Evolutionary conservation across 2,797 vertebrate species (phyloP).

Genomic region (Argentina silus): DNA sequence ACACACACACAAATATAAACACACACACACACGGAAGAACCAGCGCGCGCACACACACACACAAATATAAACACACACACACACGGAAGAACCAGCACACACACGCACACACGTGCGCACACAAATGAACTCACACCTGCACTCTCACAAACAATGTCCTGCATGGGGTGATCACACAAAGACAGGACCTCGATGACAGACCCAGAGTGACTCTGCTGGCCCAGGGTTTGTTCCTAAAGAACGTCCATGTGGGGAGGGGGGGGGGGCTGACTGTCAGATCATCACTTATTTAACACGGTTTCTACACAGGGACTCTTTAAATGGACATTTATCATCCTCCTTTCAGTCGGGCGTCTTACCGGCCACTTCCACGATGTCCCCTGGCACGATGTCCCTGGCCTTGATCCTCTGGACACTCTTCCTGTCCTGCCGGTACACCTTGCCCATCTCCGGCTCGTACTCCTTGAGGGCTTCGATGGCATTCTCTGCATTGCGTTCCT

Average conservation of each 20-base stretch:
- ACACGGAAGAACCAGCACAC: neutral
- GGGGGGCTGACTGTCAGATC: too few relatives aligned
- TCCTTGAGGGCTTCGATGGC: slow-evolving; percentile 89
- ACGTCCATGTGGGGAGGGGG: too few relatives aligned
- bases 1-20: neutral
- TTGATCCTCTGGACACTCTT: slow-evolving; percentile 98
- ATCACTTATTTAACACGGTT: neutral
- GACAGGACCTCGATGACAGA: neutral
- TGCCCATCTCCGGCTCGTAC: slow-evolving; percentile 99
- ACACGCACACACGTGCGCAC: too few relatives aligned
- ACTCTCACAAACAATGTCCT: neutral
- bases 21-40: neutral
- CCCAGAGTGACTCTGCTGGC: too few relatives aligned
- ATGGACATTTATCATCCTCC: neutral
- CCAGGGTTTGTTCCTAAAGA: too few relatives aligned
- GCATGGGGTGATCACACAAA: slow-evolving; percentile 5
- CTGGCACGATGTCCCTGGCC: slow-evolving; percentile 95
- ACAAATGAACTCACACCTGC: neutral
- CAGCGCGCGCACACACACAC: neutral
- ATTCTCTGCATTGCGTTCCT: slow-evolving; percentile 85
- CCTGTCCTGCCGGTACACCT: slow-evolving; percentile 96
- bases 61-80: neutral
- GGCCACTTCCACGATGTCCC: slow-evolving; percentile 97
- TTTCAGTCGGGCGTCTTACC: slow-evolving; percentile 77
- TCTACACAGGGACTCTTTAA: neutral